These are phyloP conservation scores for Rhodeus uyekii DNA, from an alignment of 2,797 vertebrate genomes.

Conservation along the genomic window DNA sequence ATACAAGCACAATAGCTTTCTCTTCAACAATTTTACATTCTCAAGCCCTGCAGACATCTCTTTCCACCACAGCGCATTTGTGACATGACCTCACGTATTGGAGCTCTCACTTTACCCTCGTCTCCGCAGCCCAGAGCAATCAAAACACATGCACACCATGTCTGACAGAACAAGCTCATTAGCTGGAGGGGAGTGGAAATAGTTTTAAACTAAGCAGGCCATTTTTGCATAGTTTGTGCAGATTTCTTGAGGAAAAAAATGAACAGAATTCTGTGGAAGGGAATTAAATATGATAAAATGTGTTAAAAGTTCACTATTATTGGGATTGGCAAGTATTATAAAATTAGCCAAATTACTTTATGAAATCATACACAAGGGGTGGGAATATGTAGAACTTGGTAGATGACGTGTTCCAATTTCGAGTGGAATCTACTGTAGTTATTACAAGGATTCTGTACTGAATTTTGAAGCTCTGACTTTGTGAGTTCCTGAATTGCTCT, in stretches of 20 bases:
- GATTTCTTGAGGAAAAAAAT: not conserved
- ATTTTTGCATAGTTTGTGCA: not conserved
- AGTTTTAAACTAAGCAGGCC: not conserved
- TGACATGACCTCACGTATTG: slow-evolving; percentile 19
- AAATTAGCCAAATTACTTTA: not conserved
- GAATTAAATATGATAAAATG: not conserved
- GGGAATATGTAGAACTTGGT: not conserved
- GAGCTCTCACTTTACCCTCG: slow-evolving; percentile 8
- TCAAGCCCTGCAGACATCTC: slow-evolving; percentile 18
- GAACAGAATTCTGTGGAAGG: not conserved
- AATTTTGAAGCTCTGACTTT: not conserved
- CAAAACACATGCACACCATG: slow-evolving; percentile 14
- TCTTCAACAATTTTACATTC: slow-evolving; percentile 27
- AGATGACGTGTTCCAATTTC: not conserved
- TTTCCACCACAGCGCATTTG: slow-evolving; percentile 12
- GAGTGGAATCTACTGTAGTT: not conserved
- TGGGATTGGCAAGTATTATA: not conserved
- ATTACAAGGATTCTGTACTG: not conserved
- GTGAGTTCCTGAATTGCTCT: not conserved
- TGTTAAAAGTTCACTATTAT: not conserved
- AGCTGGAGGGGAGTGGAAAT: slow-evolving; percentile 35
- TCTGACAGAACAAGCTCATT: slow-evolving; percentile 38
- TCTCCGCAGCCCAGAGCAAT: slow-evolving; percentile 14
- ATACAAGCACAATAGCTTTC: slow-evolving; percentile 43
- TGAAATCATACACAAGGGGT: not conserved